Conservation (phyloP, 2,888 invertebrate species). For the Drosophila diplacantha region DNA sequence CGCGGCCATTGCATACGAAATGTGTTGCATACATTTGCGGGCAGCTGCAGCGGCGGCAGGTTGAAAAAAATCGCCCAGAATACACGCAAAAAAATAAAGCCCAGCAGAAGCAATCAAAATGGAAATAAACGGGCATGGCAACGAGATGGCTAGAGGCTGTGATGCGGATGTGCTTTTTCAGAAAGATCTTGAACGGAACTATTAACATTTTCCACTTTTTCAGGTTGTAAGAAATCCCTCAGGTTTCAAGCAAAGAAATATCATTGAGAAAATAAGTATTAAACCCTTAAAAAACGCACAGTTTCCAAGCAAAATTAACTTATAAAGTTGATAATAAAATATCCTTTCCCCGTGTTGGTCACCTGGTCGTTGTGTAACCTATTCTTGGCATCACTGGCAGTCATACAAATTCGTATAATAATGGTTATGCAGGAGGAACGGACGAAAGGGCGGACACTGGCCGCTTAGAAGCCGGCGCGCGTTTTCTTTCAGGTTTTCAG, state of each 20-base stretch:
- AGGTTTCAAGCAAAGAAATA: no score
- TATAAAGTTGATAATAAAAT: not conserved
- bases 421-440: slow-evolving; percentile 25
- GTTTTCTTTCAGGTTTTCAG: slow-evolving; percentile 29
- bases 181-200: not conserved
- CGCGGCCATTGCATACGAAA: slow-evolving; percentile 70
- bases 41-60: slow-evolving; percentile 23
- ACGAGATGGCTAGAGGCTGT: not conserved
- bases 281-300: not conserved
- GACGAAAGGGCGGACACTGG: slow-evolving; percentile 16
- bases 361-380: not conserved
- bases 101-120: slow-evolving; percentile 59
- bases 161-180: not conserved
- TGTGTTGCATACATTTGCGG: slow-evolving; percentile 71
- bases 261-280: not conserved
- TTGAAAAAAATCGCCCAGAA: slow-evolving; percentile 17
- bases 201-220: not conserved
- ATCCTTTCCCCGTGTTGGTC: not conserved
- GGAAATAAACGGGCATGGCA: slow-evolving; percentile 48
- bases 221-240: not conserved
- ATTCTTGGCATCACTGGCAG: slow-evolving; percentile 2
- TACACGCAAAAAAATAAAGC: slow-evolving; percentile 22
- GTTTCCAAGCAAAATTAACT: not conserved
- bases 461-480: slow-evolving; percentile 22
- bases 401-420: slow-evolving; percentile 38